Conservation (phyloP, 2,888 invertebrate genomes). For the Spisula subtruncata region DNA sequence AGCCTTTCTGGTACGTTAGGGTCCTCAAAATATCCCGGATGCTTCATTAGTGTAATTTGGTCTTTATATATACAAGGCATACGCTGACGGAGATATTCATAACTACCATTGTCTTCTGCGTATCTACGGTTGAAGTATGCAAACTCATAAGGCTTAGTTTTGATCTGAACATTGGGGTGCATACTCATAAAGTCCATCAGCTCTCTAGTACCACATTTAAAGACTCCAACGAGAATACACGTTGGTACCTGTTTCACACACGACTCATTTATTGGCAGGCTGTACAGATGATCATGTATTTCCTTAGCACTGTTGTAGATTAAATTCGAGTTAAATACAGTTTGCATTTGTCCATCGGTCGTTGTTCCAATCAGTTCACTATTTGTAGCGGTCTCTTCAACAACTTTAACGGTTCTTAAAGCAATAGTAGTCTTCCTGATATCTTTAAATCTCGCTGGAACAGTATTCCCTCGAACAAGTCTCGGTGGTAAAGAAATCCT, state of each 20-base stretch:
- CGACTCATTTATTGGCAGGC: constrained; percentile 27
- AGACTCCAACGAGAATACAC: constrained; percentile 45
- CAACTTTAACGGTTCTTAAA: no score
- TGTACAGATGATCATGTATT: constrained; percentile 20
- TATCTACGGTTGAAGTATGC: constrained; percentile 36
- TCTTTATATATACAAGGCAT: constrained; percentile 92
- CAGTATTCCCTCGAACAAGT: background rate
- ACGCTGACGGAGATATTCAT: background rate
- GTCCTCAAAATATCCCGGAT: constrained; percentile 98
- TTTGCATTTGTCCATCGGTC: background rate
- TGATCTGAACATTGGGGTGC: constrained; percentile 51
- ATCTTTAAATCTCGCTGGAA: background rate
- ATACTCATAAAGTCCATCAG: constrained; percentile 51
- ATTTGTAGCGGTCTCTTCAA: no score
- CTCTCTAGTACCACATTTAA: constrained; percentile 53
- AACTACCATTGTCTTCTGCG: background rate
- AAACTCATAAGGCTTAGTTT: constrained; percentile 51
- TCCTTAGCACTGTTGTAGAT: background rate
- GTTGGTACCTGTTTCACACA: constrained; percentile 43
- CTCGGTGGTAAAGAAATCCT: background rate
- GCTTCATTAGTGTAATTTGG: constrained; percentile 98
- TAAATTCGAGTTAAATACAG: background rate
- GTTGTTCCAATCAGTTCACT: no score
- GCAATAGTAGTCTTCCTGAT: no score
- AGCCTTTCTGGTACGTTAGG: constrained; percentile 97